phyloP scores from a whole-genome alignment of 2,888 invertebrate genomes.

The Philereme vetulata region DNA sequence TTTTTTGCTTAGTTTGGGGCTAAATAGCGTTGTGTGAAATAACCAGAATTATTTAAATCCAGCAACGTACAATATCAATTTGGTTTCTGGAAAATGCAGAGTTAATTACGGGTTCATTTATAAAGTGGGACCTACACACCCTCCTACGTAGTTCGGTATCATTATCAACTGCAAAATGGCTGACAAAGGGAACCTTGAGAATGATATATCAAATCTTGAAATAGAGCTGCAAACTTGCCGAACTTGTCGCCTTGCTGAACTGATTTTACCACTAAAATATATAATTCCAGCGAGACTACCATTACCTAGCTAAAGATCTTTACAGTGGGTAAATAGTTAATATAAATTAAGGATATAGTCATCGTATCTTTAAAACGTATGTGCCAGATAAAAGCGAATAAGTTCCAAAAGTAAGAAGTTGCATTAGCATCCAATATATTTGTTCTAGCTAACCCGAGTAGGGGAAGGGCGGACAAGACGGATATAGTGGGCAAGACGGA shows the following conservation, averaged over 20 bases:
- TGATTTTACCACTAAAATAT: conserved; percentile 24
- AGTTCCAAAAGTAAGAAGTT: too few species aligned
- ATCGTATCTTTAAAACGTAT: neutral
- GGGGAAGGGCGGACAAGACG: too few species aligned
- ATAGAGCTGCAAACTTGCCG: conserved; percentile 12
- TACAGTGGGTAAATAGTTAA: neutral
- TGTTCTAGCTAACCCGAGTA: too few species aligned
- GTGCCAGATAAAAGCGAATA: too few species aligned
- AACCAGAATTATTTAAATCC: too few species aligned
- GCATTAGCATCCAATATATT: too few species aligned
- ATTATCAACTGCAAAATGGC: conserved; percentile 1
- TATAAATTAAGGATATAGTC: conserved; percentile 1
- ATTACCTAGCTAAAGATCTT: neutral
- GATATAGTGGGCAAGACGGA: too few species aligned
- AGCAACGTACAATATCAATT: neutral
- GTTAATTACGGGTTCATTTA: neutral
- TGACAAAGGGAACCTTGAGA: conserved; percentile 6
- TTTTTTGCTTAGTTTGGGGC: too few species aligned
- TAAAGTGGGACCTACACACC: neutral
- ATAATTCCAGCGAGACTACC: conserved; percentile 12
- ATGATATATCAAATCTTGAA: conserved; percentile 28
- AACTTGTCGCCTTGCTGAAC: conserved; percentile 21
- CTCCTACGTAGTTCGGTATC: neutral
- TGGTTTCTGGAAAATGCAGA: neutral
- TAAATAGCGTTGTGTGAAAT: too few species aligned